Evolutionary conservation across 2,113 vertebrate genomes (phyloP), one percentile per base, ranked within the genome.

Genomic region (Sapayoa aenigma): DNA sequence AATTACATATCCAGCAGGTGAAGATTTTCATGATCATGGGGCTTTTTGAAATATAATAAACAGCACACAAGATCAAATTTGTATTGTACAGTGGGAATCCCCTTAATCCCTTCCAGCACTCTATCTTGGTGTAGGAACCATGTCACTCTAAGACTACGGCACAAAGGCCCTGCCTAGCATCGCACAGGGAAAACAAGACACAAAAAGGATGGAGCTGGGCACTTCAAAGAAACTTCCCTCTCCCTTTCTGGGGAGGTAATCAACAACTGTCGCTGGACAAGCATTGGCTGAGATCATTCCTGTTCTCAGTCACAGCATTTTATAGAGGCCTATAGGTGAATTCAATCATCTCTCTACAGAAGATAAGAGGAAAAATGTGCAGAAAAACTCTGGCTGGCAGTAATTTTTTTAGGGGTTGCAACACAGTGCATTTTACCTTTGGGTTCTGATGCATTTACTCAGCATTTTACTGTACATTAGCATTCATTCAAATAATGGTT

Each of bases 1-100:
- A 95, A 93, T 18, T 4, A 72, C 49, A 85, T 66, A 88, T 16
- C 33, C 66, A 82, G 44, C 66, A 82, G 53, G 49, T 69, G n/a
- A 94, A 87, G 65, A 84, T 49, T 89, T 94, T 41, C 52, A 53
- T 21, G n/a, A 76, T 46, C n/a, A 25, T 5, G 5, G 11, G 12
- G 9, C 20, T 84, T 89, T 92, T 39, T 46, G 9, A 84, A 95
- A 49, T 49, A 58, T 7, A 87, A 52, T n/a, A 87, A 81, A 46
- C 2, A 35, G 18, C 30, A 75, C 30, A 68, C 12, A 78, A 71
- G 31, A 67, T 53, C 14, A 42, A 84, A 73, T 75, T 89, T 68
- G 41, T 37, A 35, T 10, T 50, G 18, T 30, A 41, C 37, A 68
- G 14, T 28, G 28, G 77, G 23, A 89, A 78, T 4, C 1, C 12